These are phyloP conservation scores for Botrylloides violaceus DNA, from an alignment of 23 tunicate genomes.

Conservation along the genomic window DNA sequence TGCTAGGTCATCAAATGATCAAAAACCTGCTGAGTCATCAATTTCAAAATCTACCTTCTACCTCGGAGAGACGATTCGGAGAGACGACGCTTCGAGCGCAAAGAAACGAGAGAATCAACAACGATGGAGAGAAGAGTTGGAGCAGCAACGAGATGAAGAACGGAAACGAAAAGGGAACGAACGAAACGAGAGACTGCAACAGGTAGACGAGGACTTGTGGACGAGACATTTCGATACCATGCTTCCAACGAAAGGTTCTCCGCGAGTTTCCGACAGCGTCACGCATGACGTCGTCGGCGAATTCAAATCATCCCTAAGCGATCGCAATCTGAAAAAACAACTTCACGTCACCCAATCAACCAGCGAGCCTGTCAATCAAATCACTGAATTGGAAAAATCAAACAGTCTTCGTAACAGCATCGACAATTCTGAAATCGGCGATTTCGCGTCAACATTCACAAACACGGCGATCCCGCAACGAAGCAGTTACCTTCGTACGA, in stretches of 20 bases:
- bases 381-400: too few species aligned
- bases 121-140: conserved; percentile 80
- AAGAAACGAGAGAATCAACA: conserved; percentile 66
- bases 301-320: neutral
- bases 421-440: neutral
- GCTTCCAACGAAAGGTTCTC: conserved; percentile 34
- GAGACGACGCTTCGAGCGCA: conserved; percentile 80
- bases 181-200: neutral
- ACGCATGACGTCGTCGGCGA: neutral
- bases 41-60: conserved; percentile 51
- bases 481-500: conserved; percentile 60
- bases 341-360: conserved; percentile 6
- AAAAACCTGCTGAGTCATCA: neutral
- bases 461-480: conserved; percentile 17
- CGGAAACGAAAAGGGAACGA: conserved; percentile 25
- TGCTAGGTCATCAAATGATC: neutral
- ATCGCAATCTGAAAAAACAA: neutral
- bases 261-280: neutral
- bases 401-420: neutral
- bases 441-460: neutral
- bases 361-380: neutral
- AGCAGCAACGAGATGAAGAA: conserved; percentile 56
- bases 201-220: conserved; percentile 35
- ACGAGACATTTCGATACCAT: conserved; percentile 80
- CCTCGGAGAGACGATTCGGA: conserved; percentile 61